Conservation (phyloP, 2,888 invertebrate genomes). For the Aspidapion aeneum region DNA sequence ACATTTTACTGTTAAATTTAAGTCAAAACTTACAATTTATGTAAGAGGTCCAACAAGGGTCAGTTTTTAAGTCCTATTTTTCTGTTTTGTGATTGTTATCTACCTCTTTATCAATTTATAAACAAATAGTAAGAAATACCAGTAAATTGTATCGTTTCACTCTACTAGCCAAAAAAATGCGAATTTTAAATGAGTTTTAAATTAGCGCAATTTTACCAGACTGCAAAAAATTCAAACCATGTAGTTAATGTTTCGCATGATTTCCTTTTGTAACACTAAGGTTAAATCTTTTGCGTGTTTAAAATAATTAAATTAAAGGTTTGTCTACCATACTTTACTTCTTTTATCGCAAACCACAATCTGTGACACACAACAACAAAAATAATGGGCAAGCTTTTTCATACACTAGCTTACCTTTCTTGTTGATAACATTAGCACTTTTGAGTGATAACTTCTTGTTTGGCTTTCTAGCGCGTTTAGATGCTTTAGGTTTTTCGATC, state of each 20-base stretch:
- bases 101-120: no score
- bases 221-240: not conserved
- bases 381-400: no score
- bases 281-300: not conserved
- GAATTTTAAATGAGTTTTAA: not conserved
- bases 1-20: no score
- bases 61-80: no score
- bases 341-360: no score
- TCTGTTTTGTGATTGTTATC: no score
- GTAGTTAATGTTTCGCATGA: not conserved
- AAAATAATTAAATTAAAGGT: not conserved
- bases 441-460: constrained; percentile 50
- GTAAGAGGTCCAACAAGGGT: no score
- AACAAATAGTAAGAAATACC: not conserved
- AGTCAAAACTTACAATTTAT: no score
- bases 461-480: constrained; percentile 74
- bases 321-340: no score
- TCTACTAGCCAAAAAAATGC: not conserved
- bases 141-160: not conserved
- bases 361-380: no score
- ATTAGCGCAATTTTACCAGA: not conserved
- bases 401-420: constrained; percentile 63
- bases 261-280: not conserved
- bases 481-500: constrained; percentile 68
- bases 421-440: constrained; percentile 43